Percentiles rank a stretch among this genome's conserved stretches.
These are phyloP conservation scores for Pitangus sulphuratus DNA, from an alignment of 2,797 vertebrate genomes.

Conservation along the genomic window DNA sequence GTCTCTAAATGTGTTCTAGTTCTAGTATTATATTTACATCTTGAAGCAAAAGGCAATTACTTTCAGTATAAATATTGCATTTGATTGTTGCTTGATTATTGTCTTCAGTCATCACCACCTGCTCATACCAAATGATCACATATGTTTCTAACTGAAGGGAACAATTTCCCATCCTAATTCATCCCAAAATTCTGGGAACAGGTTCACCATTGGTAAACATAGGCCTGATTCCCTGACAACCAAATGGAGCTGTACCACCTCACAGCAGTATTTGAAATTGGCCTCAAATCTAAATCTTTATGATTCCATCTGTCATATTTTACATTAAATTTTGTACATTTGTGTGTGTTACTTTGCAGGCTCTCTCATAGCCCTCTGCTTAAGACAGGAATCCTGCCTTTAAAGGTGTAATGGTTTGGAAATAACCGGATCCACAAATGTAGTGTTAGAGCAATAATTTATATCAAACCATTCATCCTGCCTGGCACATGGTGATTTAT, in stretches of 20 bases:
- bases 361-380: background rate
- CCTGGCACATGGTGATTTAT: background rate
- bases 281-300: background rate
- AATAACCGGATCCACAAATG: background rate
- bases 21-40: background rate
- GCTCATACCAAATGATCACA: background rate
- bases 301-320: background rate
- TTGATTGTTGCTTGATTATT: background rate
- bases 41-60: background rate
- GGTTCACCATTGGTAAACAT: background rate
- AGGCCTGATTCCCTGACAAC: background rate
- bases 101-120: background rate
- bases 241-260: background rate
- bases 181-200: background rate
- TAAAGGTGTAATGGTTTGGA: background rate
- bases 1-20: background rate
- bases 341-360: background rate
- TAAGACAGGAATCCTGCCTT: background rate
- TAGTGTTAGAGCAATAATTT: constrained; percentile 21
- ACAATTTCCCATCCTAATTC: background rate
- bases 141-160: background rate
- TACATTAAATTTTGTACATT: background rate
- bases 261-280: background rate
- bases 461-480: constrained; percentile 33
- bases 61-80: background rate